Evolutionary conservation across 1,140 invertebrate genomes (phyloP).

Genomic region (Adoxophyes honmai): DNA sequence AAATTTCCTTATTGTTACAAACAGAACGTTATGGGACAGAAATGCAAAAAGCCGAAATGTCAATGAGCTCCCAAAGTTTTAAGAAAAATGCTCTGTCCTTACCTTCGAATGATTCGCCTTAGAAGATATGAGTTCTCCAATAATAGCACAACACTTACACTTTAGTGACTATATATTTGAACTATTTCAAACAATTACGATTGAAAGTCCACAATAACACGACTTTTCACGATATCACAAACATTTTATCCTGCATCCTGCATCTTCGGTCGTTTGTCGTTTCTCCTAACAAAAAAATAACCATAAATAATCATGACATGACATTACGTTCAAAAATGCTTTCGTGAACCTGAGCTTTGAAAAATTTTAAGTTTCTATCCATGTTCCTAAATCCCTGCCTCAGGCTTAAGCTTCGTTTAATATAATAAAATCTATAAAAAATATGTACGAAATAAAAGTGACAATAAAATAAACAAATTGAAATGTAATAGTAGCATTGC

Average conservation of each 20-base stretch:
- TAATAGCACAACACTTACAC: background rate
- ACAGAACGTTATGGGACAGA: no score
- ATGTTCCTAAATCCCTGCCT: no score
- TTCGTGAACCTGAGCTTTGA: background rate
- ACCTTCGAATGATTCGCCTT: background rate
- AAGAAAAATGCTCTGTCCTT: background rate
- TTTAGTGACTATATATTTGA: background rate
- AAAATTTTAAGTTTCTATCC: no score
- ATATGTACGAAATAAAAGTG: no score
- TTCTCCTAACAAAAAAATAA: conserved; percentile 16
- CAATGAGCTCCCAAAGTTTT: background rate
- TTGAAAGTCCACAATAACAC: background rate
- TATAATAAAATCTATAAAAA: no score
- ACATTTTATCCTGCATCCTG: background rate
- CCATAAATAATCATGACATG: conserved; percentile 16
- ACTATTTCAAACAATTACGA: background rate
- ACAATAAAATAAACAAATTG: no score
- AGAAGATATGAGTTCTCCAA: background rate
- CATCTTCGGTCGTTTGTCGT: background rate
- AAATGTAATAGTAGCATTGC: no score
- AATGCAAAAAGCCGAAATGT: background rate
- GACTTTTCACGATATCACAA: conserved; percentile 8
- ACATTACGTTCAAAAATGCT: conserved; percentile 3
- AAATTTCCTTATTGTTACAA: no score
- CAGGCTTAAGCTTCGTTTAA: no score